phyloP scores from a whole-genome alignment of 2,888 invertebrate species.

The Eupelmus urozonus region DNA sequence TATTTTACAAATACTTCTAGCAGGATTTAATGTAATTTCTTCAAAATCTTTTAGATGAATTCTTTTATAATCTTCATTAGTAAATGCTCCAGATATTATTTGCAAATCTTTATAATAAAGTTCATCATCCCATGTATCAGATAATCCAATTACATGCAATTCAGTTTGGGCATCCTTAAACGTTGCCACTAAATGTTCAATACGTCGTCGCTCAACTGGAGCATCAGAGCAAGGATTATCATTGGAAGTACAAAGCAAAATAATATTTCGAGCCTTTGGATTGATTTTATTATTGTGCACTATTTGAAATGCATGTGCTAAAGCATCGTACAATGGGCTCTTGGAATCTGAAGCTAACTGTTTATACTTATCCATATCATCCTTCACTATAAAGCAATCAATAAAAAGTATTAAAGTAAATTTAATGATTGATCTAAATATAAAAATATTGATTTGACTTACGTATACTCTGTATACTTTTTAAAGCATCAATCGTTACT shows the following conservation, averaged over 20 bases:
- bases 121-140: slow-evolving; percentile 57
- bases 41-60: slow-evolving; percentile 57
- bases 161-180: slow-evolving; percentile 58
- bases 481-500: slow-evolving; percentile 58
- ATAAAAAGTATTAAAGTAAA: no score
- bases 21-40: slow-evolving; percentile 56
- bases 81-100: slow-evolving; percentile 57
- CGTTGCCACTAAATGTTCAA: slow-evolving; percentile 57
- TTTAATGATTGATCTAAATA: not conserved
- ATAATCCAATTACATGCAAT: slow-evolving; percentile 60
- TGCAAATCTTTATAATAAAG: slow-evolving; percentile 62
- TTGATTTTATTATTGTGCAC: slow-evolving; percentile 47
- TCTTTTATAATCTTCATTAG: slow-evolving; percentile 38
- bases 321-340: slow-evolving; percentile 58
- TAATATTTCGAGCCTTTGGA: slow-evolving; percentile 53
- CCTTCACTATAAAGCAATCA: slow-evolving; percentile 45
- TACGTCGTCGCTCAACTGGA: slow-evolving; percentile 43
- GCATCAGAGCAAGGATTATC: slow-evolving; percentile 59
- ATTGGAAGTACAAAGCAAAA: slow-evolving; percentile 61
- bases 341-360: slow-evolving; percentile 20
- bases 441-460: slow-evolving; percentile 15
- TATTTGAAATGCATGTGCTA: slow-evolving; percentile 57
- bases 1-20: slow-evolving; percentile 53
- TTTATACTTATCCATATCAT: slow-evolving; percentile 27
- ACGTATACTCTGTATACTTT: slow-evolving; percentile 50